Base-by-base conservation (phyloP, 2,888 invertebrate genomes). In the Meghimatium bilineatum region DNA sequence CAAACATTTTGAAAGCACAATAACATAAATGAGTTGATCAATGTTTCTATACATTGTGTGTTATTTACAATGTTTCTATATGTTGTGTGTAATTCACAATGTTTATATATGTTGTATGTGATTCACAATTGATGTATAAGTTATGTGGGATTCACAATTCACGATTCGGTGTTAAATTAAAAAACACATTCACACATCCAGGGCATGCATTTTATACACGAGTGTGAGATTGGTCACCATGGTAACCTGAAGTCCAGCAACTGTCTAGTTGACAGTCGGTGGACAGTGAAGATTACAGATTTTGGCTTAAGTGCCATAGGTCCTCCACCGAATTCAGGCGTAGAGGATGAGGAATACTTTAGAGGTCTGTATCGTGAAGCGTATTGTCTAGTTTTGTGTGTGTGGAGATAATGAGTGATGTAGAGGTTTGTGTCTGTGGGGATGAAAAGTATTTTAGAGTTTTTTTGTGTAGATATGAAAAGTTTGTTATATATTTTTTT, bases 181-280 rank as follows among this genome's bases (percentile, higher is more conserved):
- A n/a, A n/a, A n/a, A n/a, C n/a, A n/a, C n/a, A n/a, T n/a, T n/a
- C n/a, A n/a, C n/a, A n/a, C n/a, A 10, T 85, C 5, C 84, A 92
- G 93, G 93, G 91, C 3, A 92, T 93, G 92, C 89, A 88, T 32
- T 92, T 90, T 80, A 90, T 93, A 36, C 92, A 92, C 85, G 92
- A 92, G 69, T 91, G 91, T 87, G 89, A 90, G 78, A 88, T 92
- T 29, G 86, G 85, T 44, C 90, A 85, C 78, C 93, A 93, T 87
- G 93, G 93, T 3, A 92, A 91, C 86, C 88, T 93, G 34, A 91
- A 90, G 85, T 89, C 91, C 1, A 88, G 89, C 36, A 92, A 92
- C 78, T 93, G 93, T 83, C 84, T 93, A 26, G 91, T 93, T 36
- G 93, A 93, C 83, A 91, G 90, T 44, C 89, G 92, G 44, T 93